phyloP scores from a whole-genome alignment of 2,113 vertebrate species.

The Spizaetus ornatus region DNA sequence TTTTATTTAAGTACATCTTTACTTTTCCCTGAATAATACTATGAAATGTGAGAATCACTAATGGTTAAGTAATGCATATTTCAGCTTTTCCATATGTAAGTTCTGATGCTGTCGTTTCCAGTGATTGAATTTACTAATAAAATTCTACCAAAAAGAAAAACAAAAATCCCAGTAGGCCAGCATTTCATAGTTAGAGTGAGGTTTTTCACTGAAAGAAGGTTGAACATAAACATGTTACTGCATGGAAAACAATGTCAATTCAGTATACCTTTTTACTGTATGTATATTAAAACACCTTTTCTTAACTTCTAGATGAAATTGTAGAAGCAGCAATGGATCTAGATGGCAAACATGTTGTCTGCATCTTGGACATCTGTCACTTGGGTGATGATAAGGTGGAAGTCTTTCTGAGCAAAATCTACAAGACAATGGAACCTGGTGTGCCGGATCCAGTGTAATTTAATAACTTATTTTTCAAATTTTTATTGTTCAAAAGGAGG shows the following conservation, averaged over 20 bases:
- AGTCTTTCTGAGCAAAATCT: slow-evolving; percentile 83
- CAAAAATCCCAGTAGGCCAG: neutral
- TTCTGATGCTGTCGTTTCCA: neutral
- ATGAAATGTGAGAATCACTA: neutral
- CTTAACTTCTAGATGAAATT: slow-evolving; percentile 68
- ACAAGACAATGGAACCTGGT: slow-evolving; percentile 63
- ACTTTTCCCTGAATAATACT: neutral
- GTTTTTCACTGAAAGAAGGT: neutral
- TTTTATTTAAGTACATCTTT: neutral
- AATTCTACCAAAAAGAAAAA: neutral
- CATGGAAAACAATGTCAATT: neutral
- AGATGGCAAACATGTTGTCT: slow-evolving; percentile 76
- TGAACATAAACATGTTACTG: neutral
- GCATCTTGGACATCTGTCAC: slow-evolving; percentile 85
- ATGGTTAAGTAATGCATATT: neutral
- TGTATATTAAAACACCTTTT: neutral
- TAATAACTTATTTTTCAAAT: slow-evolving; percentile 14
- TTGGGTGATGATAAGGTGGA: slow-evolving; percentile 81
- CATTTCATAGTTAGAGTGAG: neutral
- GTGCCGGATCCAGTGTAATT: slow-evolving; percentile 2
- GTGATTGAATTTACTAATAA: neutral
- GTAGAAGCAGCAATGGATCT: slow-evolving; percentile 68
- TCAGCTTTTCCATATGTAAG: neutral
- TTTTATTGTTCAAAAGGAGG: neutral
- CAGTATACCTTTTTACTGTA: neutral